Evolutionary conservation across 1,140 invertebrate genomes (phyloP), one percentile per base, ranked within the genome.

Genomic region (Drosophila quadrilineata): DNA sequence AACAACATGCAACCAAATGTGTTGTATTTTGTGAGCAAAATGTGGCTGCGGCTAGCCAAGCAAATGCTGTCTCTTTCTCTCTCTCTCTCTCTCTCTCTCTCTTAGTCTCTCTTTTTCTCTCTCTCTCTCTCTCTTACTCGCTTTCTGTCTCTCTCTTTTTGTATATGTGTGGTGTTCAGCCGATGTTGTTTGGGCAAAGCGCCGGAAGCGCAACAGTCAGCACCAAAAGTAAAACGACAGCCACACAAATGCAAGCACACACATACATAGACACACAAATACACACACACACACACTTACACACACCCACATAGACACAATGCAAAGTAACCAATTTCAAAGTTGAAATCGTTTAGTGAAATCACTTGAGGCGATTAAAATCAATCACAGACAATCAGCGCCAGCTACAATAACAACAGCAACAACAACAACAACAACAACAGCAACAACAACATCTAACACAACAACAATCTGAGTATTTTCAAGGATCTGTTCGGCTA

Each of bases 301-400:
- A 29, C 28, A 45, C 38, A 48, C 28, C 12, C 48, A 35, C 33
- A 16, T 35, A 36, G 33, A 53, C 66, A 71, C 73, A 84, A 85
- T 79, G 70, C 71, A 77, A 79, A 77, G 80, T 86, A 85, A 85
- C 71, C 79, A 85, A 75, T 85, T 86, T 72, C 14, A 40, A 63
- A 85, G 80, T 62, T 75, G 79, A 85, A n/a, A 85, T 86, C 79
- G 79, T 86, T 85, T 85, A 85, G 79, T 75, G 67, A 77, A 85
- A 85, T 79, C 79, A 79, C 79, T 85, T 86, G 79, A 85, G 79
- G 79, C 79, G 79, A 85, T 85, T 85, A 79, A 85, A 85, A 85
- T 85, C 79, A 85, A 85, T 85, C 79, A 85, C 79, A 85, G 79
- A 85, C 79, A 85, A 85, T 85, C 70, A 71, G 49, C 77, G 48